These are phyloP conservation scores for Macrotrachela quadricornifera DNA, from an alignment of 1,140 invertebrate species.

Conservation along the genomic window DNA sequence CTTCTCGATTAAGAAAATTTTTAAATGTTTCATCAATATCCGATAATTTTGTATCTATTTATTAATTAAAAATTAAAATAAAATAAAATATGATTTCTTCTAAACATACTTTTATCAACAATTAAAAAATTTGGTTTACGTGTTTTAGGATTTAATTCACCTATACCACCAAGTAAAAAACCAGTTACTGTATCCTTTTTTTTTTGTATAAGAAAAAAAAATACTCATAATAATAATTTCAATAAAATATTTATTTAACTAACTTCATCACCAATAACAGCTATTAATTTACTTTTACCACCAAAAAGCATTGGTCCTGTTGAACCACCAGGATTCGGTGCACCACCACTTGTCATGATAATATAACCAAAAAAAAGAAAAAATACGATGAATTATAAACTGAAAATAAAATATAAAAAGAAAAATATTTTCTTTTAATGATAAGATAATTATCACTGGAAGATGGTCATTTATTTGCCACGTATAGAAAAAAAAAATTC, in stretches of 20 bases:
- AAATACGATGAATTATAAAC: too few relatives aligned
- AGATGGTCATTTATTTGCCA: too few relatives aligned
- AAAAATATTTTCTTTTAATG: too few relatives aligned
- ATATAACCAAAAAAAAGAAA: too few relatives aligned
- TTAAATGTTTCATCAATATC: constrained; percentile 96
- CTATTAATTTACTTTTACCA: constrained; percentile 73
- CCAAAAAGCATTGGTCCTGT: too few relatives aligned
- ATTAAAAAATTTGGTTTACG: constrained; percentile 93
- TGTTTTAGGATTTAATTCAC: constrained; percentile 79
- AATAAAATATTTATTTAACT: constrained; percentile 9
- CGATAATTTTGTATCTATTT: constrained; percentile 67
- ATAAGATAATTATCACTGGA: too few relatives aligned
- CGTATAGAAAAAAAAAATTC: too few relatives aligned
- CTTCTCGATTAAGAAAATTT: constrained; percentile 74
- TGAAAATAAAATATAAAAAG: too few relatives aligned
- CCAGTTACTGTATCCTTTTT: constrained; percentile 90
- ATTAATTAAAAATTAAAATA: constrained; percentile 13
- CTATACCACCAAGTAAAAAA: constrained; percentile 86
- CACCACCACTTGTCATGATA: too few relatives aligned
- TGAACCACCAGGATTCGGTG: too few relatives aligned
- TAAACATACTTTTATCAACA: constrained; percentile 72
- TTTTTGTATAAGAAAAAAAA: not conserved
- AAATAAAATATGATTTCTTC: not conserved
- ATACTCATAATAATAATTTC: not conserved
- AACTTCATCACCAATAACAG: constrained; percentile 96